Conservation (phyloP, 2,113 vertebrate genomes). For the Nesogale talazaci region DNA sequence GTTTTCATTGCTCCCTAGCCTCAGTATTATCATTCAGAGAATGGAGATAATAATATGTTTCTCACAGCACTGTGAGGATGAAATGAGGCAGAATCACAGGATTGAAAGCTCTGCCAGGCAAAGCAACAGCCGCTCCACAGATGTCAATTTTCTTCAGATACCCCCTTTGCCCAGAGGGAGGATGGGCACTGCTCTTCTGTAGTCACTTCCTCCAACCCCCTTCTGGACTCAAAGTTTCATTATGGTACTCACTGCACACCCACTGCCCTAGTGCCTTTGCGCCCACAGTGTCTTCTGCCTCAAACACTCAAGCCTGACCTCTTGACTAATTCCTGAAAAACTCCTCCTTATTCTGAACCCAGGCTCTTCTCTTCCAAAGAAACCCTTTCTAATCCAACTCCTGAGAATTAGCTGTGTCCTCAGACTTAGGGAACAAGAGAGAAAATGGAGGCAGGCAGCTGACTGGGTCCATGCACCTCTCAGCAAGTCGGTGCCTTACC, state of each 20-base stretch:
- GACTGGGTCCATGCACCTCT: not conserved
- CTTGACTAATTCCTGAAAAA: too few relatives aligned
- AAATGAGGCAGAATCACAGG: not conserved
- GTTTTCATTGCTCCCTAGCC: not conserved
- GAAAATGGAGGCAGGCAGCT: accelerated
- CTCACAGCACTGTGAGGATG: accelerated
- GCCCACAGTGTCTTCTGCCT: not conserved
- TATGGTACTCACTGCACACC: accelerated
- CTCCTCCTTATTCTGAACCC: not conserved
- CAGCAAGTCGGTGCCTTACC: not conserved
- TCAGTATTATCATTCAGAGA: not conserved
- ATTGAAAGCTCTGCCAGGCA: not conserved
- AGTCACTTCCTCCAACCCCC: not conserved
- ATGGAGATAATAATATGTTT: not conserved
- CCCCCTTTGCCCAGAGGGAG: accelerated
- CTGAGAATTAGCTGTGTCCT: not conserved
- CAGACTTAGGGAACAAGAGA: not conserved
- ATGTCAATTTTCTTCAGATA: not conserved
- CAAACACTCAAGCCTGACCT: not conserved
- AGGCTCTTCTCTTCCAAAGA: not conserved
- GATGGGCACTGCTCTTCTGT: not conserved
- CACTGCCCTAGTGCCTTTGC: not conserved
- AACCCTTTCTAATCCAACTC: not conserved
- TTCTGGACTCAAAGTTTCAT: not conserved
- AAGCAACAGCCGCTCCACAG: not conserved